Percentiles rank a stretch among this genome's conserved stretches.
These are phyloP conservation scores for Catharus ustulatus DNA, from an alignment of 2,797 vertebrate genomes.

Conservation along the genomic window DNA sequence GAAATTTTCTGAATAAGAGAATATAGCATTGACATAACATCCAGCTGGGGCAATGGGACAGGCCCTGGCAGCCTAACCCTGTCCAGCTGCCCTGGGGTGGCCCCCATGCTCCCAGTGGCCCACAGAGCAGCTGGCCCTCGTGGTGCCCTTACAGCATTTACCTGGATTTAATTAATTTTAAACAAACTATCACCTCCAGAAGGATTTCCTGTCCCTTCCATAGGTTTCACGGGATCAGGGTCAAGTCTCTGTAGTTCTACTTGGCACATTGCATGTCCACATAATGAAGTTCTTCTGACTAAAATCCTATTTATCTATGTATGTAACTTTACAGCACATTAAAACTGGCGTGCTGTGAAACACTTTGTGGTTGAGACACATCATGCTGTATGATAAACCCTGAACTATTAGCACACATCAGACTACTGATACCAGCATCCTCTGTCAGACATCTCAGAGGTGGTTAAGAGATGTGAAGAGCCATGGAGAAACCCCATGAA, in stretches of 20 bases:
- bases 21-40: neutral
- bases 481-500: accelerated
- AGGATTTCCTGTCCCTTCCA: neutral
- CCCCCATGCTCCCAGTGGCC: neutral
- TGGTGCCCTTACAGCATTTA: neutral
- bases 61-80: neutral
- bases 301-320: neutral
- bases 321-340: neutral
- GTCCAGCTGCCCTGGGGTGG: neutral
- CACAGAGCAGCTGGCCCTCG: no score
- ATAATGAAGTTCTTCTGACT: neutral
- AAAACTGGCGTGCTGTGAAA: neutral
- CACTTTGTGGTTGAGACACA: neutral
- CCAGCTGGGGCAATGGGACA: neutral
- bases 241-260: neutral
- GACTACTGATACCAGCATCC: neutral
- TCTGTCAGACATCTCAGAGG: neutral
- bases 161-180: neutral
- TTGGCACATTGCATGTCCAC: neutral
- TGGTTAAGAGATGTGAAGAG: neutral
- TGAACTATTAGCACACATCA: neutral
- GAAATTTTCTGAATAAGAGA: neutral
- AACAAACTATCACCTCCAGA: neutral
- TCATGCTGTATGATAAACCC: neutral
- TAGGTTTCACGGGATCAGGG: neutral